Conservation (phyloP, 2,888 invertebrate genomes). For the Mongoloraphidia duomilia region DNA sequence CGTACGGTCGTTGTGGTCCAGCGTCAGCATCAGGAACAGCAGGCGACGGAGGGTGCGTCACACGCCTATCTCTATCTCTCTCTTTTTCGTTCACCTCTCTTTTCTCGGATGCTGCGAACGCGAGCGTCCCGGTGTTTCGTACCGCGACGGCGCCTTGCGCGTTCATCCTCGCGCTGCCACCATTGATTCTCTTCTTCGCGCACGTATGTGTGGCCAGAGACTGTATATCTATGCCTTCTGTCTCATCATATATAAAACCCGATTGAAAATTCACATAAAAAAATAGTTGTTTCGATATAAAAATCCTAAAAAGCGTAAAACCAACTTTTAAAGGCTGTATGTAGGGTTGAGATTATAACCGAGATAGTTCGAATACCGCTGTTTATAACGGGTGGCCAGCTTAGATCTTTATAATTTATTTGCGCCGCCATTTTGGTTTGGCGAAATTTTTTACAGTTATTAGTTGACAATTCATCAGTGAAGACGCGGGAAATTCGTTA, state of each 20-base stretch:
- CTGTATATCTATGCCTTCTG: too few species aligned
- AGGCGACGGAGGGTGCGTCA: conserved; percentile 5
- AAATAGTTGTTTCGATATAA: too few species aligned
- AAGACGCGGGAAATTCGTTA: too few species aligned
- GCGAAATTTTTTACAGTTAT: neutral
- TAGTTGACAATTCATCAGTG: neutral
- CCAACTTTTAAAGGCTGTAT: too few species aligned
- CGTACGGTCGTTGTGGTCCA: conserved; percentile 4
- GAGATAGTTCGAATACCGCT: too few species aligned
- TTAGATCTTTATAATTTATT: too few species aligned
- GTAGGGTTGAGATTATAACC: too few species aligned
- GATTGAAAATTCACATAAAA: too few species aligned
- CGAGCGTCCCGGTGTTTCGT: neutral
- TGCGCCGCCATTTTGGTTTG: neutral
- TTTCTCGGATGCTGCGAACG: conserved; percentile 3
- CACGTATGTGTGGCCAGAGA: neutral
- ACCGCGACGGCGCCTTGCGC: conserved; percentile 2
- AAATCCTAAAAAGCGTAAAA: too few species aligned
- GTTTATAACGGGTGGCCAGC: too few species aligned
- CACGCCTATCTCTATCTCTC: conserved; percentile 3
- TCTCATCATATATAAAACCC: too few species aligned
- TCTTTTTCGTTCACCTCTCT: neutral
- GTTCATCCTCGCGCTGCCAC: neutral
- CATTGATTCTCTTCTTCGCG: conserved; percentile 2
- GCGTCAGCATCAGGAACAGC: conserved; percentile 1